These are phyloP conservation scores for Pardosa pseudoannulata DNA, from an alignment of 2,888 invertebrate genomes.

Conservation along the genomic window DNA sequence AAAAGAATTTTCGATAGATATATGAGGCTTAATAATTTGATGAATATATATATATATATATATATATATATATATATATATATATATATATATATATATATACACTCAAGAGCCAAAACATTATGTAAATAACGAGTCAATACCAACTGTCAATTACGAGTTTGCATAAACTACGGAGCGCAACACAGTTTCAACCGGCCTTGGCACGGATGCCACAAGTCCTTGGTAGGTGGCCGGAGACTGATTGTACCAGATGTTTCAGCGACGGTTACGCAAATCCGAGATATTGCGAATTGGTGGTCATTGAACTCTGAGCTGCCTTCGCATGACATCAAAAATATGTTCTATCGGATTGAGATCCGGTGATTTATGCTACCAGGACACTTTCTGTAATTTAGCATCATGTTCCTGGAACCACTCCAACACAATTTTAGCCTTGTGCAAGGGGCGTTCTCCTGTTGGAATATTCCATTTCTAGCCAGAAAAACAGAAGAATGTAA, in stretches of 20 bases:
- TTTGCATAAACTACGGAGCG: too few species aligned
- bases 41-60: too few species aligned
- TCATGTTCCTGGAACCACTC: constrained; percentile 7
- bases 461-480: background rate
- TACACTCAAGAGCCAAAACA: constrained; percentile 10
- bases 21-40: too few species aligned
- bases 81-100: too few species aligned
- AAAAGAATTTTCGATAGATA: too few species aligned
- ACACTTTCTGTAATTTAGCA: background rate
- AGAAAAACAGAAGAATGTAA: background rate
- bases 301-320: background rate
- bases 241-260: too few species aligned
- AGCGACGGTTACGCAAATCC: background rate
- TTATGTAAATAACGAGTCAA: too few species aligned
- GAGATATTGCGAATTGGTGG: constrained; percentile 9
- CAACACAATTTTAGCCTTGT: background rate
- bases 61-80: too few species aligned
- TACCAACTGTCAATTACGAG: background rate
- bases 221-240: too few species aligned
- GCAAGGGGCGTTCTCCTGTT: background rate
- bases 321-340: background rate
- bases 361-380: background rate
- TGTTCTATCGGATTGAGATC: background rate
- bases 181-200: background rate
- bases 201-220: constrained; percentile 3